Evolutionary conservation across 35 echinoderm and acorn worm genomes (phyloP).

Genomic region (Lytechinus variegatus): DNA sequence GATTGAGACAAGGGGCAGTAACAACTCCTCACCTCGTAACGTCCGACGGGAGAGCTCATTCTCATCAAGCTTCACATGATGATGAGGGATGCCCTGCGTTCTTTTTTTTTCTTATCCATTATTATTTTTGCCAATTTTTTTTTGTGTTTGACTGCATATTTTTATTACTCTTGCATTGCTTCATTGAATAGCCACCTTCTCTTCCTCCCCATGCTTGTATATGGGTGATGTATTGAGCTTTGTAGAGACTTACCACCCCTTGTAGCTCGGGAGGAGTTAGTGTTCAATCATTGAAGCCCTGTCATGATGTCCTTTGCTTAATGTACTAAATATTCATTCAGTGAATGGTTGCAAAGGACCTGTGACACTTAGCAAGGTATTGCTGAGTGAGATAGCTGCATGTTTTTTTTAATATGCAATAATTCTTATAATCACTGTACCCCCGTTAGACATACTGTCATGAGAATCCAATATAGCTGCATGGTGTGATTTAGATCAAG

Average conservation of each 20-base stretch:
- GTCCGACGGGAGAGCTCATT: not conserved
- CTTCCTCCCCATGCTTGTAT: not conserved
- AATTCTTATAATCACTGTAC: not conserved
- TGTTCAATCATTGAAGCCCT: not conserved
- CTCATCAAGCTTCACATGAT: constrained; percentile 39
- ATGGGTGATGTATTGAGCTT: not conserved
- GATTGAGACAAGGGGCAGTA: constrained; percentile 53
- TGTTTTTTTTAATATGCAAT: not conserved
- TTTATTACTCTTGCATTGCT: not conserved
- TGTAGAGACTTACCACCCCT: not conserved
- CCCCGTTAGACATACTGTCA: not conserved
- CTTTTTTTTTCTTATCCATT: not conserved
- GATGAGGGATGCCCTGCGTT: not conserved
- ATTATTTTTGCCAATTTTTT: constrained; percentile 19
- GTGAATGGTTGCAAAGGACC: not conserved
- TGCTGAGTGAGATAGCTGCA: not conserved
- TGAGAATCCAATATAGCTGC: not conserved
- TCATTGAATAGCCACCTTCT: not conserved
- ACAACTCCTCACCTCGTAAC: constrained; percentile 26
- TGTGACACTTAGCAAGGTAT: not conserved
- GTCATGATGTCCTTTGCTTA: not conserved
- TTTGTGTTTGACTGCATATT: not conserved
- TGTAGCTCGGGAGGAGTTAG: not conserved
- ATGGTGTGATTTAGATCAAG: not conserved
- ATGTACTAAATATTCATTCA: constrained; percentile 7